Conservation (phyloP, 2,797 vertebrate species). For the Arctocebus calabarensis region DNA sequence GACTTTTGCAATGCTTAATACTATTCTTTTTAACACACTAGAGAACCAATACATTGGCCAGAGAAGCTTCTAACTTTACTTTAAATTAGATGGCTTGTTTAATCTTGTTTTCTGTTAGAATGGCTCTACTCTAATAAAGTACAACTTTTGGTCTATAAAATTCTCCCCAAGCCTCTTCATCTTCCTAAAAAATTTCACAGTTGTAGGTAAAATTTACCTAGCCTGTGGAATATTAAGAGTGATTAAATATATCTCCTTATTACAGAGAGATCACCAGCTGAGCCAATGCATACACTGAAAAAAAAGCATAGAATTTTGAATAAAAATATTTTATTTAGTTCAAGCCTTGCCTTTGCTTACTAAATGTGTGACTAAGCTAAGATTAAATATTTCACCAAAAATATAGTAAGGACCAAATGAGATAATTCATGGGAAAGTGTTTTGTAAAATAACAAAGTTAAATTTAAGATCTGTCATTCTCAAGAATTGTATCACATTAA, state of each 20-base stretch:
- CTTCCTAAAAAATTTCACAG: background rate
- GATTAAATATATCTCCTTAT: background rate
- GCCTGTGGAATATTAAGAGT: background rate
- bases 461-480: background rate
- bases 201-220: background rate
- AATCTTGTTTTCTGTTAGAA: conserved; percentile 35
- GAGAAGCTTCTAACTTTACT: background rate
- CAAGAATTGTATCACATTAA: background rate
- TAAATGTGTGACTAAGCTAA: background rate
- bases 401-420: background rate
- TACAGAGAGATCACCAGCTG: background rate
- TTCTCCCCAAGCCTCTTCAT: background rate
- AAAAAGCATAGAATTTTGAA: background rate
- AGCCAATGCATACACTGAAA: background rate
- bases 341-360: background rate
- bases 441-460: background rate
- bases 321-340: conserved; percentile 27
- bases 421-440: background rate
- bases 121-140: conserved; percentile 24
- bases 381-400: background rate
- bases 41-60: background rate
- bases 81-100: background rate
- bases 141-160: conserved; percentile 9
- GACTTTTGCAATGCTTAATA: background rate
- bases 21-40: background rate